Percentiles rank a stretch among this genome's conserved stretches.
Evolutionary conservation across 2,113 vertebrate genomes (phyloP).

Genomic region (Abramis brama): DNA sequence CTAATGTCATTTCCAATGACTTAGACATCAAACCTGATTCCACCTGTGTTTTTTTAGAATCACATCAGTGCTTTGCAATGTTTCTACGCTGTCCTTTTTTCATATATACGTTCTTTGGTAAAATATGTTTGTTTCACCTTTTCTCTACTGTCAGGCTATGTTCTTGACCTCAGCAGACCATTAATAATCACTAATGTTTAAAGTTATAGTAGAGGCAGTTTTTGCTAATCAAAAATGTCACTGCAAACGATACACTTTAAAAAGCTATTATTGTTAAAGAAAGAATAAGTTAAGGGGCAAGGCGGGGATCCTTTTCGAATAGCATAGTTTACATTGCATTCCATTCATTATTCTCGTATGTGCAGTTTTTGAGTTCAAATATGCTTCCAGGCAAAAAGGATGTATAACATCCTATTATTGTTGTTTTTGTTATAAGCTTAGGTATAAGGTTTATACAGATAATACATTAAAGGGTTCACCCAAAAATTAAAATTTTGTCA

Average conservation of each 20-base stretch:
- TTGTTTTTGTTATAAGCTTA: neutral
- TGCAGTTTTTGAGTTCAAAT: neutral
- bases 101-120: neutral
- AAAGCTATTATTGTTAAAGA: neutral
- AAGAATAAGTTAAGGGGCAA: neutral
- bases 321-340: neutral
- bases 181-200: neutral
- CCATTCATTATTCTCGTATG: neutral
- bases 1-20: too few relatives aligned
- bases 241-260: neutral
- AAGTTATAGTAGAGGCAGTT: neutral
- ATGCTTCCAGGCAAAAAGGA: neutral
- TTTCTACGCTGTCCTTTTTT: neutral
- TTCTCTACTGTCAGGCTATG: neutral
- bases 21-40: neutral
- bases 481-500: neutral
- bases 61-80: neutral
- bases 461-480: neutral
- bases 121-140: neutral
- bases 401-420: neutral
- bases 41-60: neutral
- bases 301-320: neutral
- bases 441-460: neutral
- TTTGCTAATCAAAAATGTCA: neutral
- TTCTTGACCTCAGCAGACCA: neutral